phyloP scores from a whole-genome alignment of 2,888 invertebrate genomes.

The Hydropsyche betteni region DNA sequence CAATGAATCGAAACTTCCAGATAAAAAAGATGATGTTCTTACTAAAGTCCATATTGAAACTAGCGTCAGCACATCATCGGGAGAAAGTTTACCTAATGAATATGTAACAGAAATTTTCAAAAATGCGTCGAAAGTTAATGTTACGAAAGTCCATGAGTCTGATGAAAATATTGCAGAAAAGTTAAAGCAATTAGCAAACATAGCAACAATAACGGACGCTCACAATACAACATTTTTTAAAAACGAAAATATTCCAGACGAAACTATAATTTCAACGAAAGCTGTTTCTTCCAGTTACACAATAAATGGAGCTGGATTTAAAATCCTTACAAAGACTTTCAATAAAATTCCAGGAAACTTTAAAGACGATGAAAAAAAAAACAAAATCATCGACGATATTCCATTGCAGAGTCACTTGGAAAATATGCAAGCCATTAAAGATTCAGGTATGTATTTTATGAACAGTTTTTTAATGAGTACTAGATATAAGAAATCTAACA shows the following conservation, averaged over 20 bases:
- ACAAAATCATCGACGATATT: conserved; percentile 58
- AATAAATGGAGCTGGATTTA: conserved; percentile 72
- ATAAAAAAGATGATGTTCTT: conserved; percentile 26
- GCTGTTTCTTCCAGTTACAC: conserved; percentile 70
- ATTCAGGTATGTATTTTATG: conserved; percentile 37
- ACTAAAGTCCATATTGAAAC: conserved; percentile 62
- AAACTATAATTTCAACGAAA: conserved; percentile 68
- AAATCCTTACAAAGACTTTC: conserved; percentile 72
- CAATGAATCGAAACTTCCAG: background rate
- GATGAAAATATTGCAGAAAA: conserved; percentile 60
- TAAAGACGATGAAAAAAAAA: conserved; percentile 63
- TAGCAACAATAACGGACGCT: conserved; percentile 66
- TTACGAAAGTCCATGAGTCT: conserved; percentile 55
- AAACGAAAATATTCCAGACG: conserved; percentile 55
- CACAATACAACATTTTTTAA: conserved; percentile 65
- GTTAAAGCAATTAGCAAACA: conserved; percentile 66
- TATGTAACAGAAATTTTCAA: conserved; percentile 54
- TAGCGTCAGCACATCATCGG: conserved; percentile 59
- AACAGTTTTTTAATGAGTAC: background rate
- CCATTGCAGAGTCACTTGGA: conserved; percentile 57
- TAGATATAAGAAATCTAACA: background rate
- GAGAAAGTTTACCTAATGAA: conserved; percentile 58
- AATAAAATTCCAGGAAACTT: conserved; percentile 64
- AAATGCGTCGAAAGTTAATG: conserved; percentile 39
- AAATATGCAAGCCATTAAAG: conserved; percentile 40